These are phyloP conservation scores for Verasper variegatus DNA, from an alignment of 2,113 vertebrate genomes.

Conservation along the genomic window DNA sequence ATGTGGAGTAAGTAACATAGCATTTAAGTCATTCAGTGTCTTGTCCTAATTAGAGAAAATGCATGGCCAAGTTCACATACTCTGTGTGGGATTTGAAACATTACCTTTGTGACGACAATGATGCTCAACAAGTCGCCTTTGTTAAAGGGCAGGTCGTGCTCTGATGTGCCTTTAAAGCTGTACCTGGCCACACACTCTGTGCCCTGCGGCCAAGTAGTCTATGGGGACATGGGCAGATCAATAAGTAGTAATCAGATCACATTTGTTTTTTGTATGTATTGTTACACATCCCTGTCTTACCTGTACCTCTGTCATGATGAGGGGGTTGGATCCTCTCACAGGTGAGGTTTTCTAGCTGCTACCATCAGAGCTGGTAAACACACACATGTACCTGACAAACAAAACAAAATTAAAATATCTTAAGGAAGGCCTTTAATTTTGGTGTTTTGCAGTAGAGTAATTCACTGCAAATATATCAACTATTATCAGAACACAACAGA, in stretches of 20 bases:
- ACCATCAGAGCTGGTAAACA: constrained; percentile 70
- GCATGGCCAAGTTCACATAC: not conserved
- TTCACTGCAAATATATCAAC: not conserved
- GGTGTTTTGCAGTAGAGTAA: no score
- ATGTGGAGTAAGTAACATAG: not conserved
- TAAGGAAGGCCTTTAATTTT: no score
- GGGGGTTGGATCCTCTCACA: constrained; percentile 68
- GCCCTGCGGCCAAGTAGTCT: constrained; percentile 89
- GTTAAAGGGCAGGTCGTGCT: constrained; percentile 94
- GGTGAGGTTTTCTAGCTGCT: constrained; percentile 55
- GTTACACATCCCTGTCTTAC: constrained; percentile 42
- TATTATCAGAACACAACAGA: constrained; percentile 14
- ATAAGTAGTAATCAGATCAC: not conserved
- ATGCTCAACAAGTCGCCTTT: constrained; percentile 97
- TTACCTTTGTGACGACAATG: constrained; percentile 93
- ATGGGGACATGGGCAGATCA: not conserved
- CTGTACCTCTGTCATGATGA: constrained; percentile 82
- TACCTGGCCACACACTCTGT: constrained; percentile 98
- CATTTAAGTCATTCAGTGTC: not conserved
- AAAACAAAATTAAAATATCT: not conserved
- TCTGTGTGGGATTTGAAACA: not conserved
- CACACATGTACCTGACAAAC: constrained; percentile 30
- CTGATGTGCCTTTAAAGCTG: constrained; percentile 92
- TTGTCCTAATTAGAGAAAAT: not conserved
- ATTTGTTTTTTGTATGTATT: not conserved